Base-by-base conservation (phyloP, 2,888 invertebrate genomes). In the Tyria jacobaeae region DNA sequence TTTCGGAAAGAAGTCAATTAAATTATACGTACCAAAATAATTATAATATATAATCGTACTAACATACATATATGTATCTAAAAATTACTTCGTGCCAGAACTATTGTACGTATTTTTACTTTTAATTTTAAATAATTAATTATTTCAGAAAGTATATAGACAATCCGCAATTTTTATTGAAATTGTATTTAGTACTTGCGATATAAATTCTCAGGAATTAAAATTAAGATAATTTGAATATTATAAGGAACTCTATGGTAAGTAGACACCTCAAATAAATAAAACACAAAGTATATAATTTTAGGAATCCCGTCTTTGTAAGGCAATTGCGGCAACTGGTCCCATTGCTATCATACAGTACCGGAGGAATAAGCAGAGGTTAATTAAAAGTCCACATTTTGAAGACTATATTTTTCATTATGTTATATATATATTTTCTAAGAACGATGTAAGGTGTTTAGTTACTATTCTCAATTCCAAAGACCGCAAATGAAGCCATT, bases 1-100 rank as follows among this genome's bases (percentile, higher is more conserved):
- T 72, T 72, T 74, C 65, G 53, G 57, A 71, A 67, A 59, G 34
- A 70, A 64, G 79, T 79, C 79, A 79, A 79, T 79, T 78, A 79
- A 70, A 66, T 63, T 62, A 76, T 75, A 75, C 74, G 68, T 75
- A 75, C 56, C n/a, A n/a, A n/a, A n/a, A n/a, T n/a, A n/a, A 61
- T 34, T 34, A 44, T 21, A 61, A 51, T 66, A 60, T 66, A 60
- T 41, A 21, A 44, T 10, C 2, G 21, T 44, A 21, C 21, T 1
- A 21, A 37, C 5, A 0, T 37, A 44, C 27, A 21, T 21, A 12
- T 10, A 3, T 21, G 10, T 17, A 44, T 44, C 3, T 44, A 44
- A 52, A 21, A 53, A 31, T 55, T 58, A 62, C 60, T 58, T 62
- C 62, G 71, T 73, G 63, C 64, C 71, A 73, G 68, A 65, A 59